Evolutionary conservation across 2,113 vertebrate genomes (phyloP).

Genomic region (Ceyx margarethae): DNA sequence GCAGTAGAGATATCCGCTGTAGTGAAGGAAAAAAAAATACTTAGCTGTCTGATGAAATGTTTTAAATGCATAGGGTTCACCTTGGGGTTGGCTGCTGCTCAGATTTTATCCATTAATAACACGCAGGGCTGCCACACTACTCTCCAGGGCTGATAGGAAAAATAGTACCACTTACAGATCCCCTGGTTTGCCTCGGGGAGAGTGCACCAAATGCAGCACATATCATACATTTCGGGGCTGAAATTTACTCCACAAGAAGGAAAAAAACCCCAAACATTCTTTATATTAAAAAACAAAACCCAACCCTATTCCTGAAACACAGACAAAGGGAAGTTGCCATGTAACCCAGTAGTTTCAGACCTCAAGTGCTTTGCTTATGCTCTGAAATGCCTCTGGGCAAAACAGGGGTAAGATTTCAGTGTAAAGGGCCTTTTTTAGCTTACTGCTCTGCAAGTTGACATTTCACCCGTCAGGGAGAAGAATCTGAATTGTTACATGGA

Average conservation of each 20-base stretch:
- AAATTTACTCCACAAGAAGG: conserved; percentile 54
- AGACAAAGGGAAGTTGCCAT: conserved; percentile 41
- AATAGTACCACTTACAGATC: conserved; percentile 73
- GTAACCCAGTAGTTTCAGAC: conserved; percentile 47
- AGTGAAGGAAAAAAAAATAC: conserved; percentile 73
- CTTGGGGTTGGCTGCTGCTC: conserved; percentile 81
- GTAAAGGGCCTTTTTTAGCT: conserved; percentile 39
- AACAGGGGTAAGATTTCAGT: conserved; percentile 38
- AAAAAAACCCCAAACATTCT: background rate
- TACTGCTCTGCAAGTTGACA: conserved; percentile 26
- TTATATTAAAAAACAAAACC: conserved; percentile 48
- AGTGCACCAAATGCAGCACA: conserved; percentile 53
- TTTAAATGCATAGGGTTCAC: conserved; percentile 87
- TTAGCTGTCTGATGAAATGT: conserved; percentile 84
- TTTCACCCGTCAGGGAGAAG: conserved; percentile 45
- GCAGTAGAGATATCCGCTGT: conserved; percentile 72
- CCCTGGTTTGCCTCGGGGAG: conserved; percentile 73
- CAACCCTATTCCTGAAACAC: conserved; percentile 18
- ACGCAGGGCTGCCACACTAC: conserved; percentile 75
- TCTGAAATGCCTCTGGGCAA: conserved; percentile 11
- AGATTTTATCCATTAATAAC: conserved; percentile 87
- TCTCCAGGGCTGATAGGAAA: conserved; percentile 76
- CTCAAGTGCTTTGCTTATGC: conserved; percentile 32
- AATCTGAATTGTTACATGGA: conserved; percentile 39
- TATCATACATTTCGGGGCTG: conserved; percentile 53